Conservation (phyloP, 2,888 invertebrate species). For the Caenorhabditis becei region DNA sequence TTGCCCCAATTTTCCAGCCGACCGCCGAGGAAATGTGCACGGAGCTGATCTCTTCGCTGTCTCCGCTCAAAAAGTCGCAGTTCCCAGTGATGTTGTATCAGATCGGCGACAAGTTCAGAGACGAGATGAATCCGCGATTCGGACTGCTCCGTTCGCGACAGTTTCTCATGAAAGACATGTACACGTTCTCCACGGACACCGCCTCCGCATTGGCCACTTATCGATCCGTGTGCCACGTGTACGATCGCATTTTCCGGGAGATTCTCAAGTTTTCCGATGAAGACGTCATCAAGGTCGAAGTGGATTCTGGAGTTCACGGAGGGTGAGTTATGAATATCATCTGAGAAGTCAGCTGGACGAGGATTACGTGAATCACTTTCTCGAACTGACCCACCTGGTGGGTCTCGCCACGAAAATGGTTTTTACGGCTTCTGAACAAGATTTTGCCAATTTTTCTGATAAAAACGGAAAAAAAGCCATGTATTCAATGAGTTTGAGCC, state of each 20-base stretch:
- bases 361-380: constrained; percentile 87
- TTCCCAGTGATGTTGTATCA: constrained; percentile 78
- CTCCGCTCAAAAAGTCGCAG: constrained; percentile 62
- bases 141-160: constrained; percentile 85
- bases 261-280: constrained; percentile 64
- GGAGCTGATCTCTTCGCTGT: constrained; percentile 84
- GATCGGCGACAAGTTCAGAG: constrained; percentile 93
- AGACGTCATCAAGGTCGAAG: constrained; percentile 72
- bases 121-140: constrained; percentile 89
- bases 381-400: too few relatives aligned
- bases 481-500: too few relatives aligned
- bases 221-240: constrained; percentile 63
- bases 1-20: constrained; percentile 87
- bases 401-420: too few relatives aligned
- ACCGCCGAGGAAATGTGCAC: constrained; percentile 95
- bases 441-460: too few relatives aligned
- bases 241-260: constrained; percentile 72
- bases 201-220: constrained; percentile 84
- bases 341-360: constrained; percentile 88
- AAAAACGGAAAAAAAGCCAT: too few relatives aligned
- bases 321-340: constrained; percentile 93
- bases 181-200: constrained; percentile 88
- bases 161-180: constrained; percentile 96
- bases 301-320: constrained; percentile 78
- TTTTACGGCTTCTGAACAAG: too few relatives aligned